These are phyloP conservation scores for Tiliacea citrago DNA, from an alignment of 2,888 invertebrate species.

Conservation along the genomic window DNA sequence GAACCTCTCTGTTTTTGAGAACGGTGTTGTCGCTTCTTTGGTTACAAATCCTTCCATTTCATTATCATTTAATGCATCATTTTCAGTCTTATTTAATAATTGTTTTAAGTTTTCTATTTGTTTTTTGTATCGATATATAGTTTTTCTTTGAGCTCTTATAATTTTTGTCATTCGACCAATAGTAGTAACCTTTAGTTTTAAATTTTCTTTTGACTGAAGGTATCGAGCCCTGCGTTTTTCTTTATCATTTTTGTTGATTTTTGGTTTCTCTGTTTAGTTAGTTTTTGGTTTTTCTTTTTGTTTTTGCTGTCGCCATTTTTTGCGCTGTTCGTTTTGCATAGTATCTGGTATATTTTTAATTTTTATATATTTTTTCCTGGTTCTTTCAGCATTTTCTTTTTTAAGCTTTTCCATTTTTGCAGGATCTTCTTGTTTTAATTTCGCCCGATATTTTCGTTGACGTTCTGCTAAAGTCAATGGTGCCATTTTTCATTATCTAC, in stretches of 20 bases:
- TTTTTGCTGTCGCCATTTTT: too few relatives aligned
- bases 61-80: conserved; percentile 2
- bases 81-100: conserved; percentile 26
- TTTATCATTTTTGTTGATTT: neutral
- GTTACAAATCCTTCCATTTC: conserved; percentile 11
- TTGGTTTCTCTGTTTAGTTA: too few relatives aligned
- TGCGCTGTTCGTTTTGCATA: too few relatives aligned
- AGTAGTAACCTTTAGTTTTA: conserved; percentile 21
- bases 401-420: conserved; percentile 12
- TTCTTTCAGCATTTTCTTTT: conserved; percentile 13
- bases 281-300: too few relatives aligned
- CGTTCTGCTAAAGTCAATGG: conserved; percentile 26
- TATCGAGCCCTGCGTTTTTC: conserved; percentile 13
- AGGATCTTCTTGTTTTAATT: conserved; percentile 24
- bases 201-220: conserved; percentile 23
- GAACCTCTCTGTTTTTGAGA: conserved; percentile 19
- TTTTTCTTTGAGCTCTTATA: conserved; percentile 31
- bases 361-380: neutral
- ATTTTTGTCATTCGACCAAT: conserved; percentile 22
- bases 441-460: conserved; percentile 21
- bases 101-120: conserved; percentile 27
- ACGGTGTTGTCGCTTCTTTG: conserved; percentile 19
- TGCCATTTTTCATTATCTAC: conserved; percentile 24
- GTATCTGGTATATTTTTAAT: neutral
- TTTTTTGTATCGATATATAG: conserved; percentile 27